A percentile compares a stretch with the other conserved stretches of the same genome.
phyloP scores from a whole-genome alignment of 2,797 vertebrate genomes.

The Mareca strepera region DNA sequence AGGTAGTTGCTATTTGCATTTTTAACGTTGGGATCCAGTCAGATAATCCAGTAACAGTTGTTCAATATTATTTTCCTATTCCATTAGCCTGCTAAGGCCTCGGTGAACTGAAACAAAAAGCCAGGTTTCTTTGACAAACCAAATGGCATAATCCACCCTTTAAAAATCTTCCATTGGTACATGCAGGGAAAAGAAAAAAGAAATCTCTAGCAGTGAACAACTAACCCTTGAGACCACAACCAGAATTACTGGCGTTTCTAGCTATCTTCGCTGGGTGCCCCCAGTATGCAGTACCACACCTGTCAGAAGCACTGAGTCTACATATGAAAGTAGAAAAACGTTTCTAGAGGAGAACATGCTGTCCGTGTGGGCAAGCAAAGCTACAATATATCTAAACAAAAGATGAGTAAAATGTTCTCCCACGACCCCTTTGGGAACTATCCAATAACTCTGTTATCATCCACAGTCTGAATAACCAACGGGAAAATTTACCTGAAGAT shows the following conservation, averaged over 20 bases:
- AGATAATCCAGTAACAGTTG: neutral
- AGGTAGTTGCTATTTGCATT: neutral
- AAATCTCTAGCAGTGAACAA: neutral
- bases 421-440: neutral
- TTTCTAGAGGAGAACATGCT: neutral
- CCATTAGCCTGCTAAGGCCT: neutral
- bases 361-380: neutral
- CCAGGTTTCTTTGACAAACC: neutral
- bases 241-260: neutral
- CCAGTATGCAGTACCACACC: rapidly evolving
- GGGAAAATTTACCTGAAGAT: neutral
- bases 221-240: neutral
- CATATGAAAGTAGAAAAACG: neutral
- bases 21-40: neutral
- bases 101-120: neutral
- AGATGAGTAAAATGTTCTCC: neutral
- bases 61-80: neutral
- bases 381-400: rapidly evolving
- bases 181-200: rapidly evolving
- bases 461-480: neutral
- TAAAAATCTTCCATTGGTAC: neutral
- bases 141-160: neutral
- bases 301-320: neutral
- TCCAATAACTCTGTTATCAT: neutral
- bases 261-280: neutral